Evolutionary conservation across 2,888 invertebrate species (phyloP).

Genomic region (Panzeria rudis): DNA sequence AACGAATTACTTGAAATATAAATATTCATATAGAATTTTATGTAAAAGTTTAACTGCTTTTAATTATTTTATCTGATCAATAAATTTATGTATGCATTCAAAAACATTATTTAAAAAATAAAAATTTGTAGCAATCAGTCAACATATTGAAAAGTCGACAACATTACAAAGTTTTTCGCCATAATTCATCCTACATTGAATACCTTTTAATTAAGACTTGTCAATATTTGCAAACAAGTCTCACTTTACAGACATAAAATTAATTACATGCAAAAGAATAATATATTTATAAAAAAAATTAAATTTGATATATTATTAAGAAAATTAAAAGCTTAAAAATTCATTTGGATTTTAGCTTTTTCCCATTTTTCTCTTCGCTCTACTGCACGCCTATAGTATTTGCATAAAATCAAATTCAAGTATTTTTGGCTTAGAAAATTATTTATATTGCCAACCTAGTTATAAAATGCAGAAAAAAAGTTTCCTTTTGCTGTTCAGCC

Average conservation of each 20-base stretch:
- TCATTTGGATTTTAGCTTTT: not conserved
- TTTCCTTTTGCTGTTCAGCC: slow-evolving; percentile 53
- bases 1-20: too few relatives aligned
- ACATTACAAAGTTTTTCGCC: not conserved
- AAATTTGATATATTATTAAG: not conserved
- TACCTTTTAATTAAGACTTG: not conserved
- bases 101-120: not conserved
- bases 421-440: not conserved
- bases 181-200: not conserved
- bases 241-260: not conserved
- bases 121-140: slow-evolving; percentile 17
- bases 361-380: not conserved
- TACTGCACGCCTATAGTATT: not conserved
- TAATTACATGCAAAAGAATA: not conserved
- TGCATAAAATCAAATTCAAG: not conserved
- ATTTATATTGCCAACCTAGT: slow-evolving; percentile 5
- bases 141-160: not conserved
- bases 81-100: too few relatives aligned
- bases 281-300: not conserved
- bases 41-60: too few relatives aligned
- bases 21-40: too few relatives aligned
- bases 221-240: not conserved
- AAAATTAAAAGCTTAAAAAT: not conserved
- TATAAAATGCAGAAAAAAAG: slow-evolving; percentile 28
- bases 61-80: too few relatives aligned